These are phyloP conservation scores for Trigoniulus corallinus DNA, from an alignment of 1,140 invertebrate species.

Conservation along the genomic window DNA sequence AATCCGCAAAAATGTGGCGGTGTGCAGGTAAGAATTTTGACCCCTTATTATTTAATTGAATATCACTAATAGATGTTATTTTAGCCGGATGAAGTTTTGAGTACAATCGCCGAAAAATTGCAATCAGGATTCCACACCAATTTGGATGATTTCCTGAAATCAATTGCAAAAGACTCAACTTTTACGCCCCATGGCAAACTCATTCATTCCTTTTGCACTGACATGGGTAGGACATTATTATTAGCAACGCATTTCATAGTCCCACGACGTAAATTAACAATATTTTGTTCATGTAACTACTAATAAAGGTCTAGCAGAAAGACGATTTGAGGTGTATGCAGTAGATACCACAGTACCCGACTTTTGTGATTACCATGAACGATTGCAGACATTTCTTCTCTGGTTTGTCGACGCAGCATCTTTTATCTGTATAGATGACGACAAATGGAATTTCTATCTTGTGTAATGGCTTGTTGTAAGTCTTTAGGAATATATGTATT, in stretches of 20 bases:
- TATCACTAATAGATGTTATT: constrained; percentile 1
- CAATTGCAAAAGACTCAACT: constrained; percentile 44
- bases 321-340: constrained; percentile 63
- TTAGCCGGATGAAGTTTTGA: constrained; percentile 65
- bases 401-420: constrained; percentile 91
- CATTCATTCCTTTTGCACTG: constrained; percentile 35
- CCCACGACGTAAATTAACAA: neutral
- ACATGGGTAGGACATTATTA: constrained; percentile 22
- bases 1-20: constrained; percentile 30
- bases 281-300: neutral
- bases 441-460: constrained; percentile 79
- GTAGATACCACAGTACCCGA: constrained; percentile 46
- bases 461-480: too few species aligned
- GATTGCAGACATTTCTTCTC: constrained; percentile 77
- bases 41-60: neutral
- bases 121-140: constrained; percentile 41
- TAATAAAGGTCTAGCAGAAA: too few species aligned
- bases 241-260: too few species aligned
- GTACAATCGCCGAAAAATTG: constrained; percentile 38
- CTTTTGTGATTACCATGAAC: constrained; percentile 61
- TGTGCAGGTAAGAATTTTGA: constrained; percentile 16
- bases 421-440: constrained; percentile 83
- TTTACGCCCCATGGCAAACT: constrained; percentile 55
- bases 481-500: constrained; percentile 25
- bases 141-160: constrained; percentile 47